Base-by-base conservation (phyloP, 2,113 vertebrate genomes). In the Macaca nemestrina region DNA sequence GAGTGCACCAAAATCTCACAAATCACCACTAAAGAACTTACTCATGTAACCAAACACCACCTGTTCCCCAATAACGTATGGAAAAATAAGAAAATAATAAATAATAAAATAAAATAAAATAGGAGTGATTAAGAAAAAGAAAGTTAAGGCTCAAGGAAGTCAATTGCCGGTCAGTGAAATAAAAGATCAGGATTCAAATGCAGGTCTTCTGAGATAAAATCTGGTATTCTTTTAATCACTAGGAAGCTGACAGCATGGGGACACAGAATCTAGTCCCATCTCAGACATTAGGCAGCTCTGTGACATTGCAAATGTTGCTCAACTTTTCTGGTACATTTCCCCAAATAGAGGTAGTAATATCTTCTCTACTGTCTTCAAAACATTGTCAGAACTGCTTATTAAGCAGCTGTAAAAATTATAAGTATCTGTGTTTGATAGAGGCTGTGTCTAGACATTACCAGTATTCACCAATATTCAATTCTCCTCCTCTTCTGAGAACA, bases 291-390 rank as follows among this genome's bases (percentile, higher is more conserved):
- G 30, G 38, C 8, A 30, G 43, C n/a, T 50, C 30, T 76, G 59
- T n/a, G 50, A 32, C 23, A n/a, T 94, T 67, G 40, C 50, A 55
- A 93, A 93, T 93, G 70, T 85, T 68, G n/a, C 88, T 90, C 57
- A 91, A 3, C 7, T 3, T 52, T 22, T 93, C 83, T 95, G 43
- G 27, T 38, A 76, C 11, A 12, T 16, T 40, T 72, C 84, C 45
- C 72, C 25, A 97, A 90, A 76, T 45, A 11, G 38, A 57, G 64
- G 75, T 48, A 86, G 61, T 18, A 94, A 25, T 11, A 75, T 55
- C 85, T 75, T 79, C 73, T 73, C 17, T 76, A 43, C 23, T 57
- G 48, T 20, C 22, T 16, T 90, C 35, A 38, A 72, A 96, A 79
- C 32, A 59, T 70, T 57, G 38, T 67, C 82, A 81, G 38, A 82